Conservation (phyloP, 1,140 invertebrate genomes). For the Dinothrombium tinctorium region DNA sequence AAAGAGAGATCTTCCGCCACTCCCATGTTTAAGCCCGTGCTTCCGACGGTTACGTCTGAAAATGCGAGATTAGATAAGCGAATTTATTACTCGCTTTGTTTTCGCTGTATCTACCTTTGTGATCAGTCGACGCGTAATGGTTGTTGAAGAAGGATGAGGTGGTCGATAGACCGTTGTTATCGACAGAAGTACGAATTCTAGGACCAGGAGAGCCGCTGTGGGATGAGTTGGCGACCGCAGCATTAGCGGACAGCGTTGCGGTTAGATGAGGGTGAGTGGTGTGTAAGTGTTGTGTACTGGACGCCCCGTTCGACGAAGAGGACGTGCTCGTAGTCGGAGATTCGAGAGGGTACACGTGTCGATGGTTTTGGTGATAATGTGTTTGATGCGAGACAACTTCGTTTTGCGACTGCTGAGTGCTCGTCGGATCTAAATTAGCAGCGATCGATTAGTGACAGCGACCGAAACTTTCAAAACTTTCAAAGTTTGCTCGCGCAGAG, state of each 20-base stretch:
- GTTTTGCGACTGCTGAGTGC: neutral
- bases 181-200: neutral
- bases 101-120: neutral
- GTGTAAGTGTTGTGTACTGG: conserved; percentile 2
- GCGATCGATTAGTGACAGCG: too few species aligned
- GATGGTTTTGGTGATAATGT: neutral
- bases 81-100: too few species aligned
- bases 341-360: neutral
- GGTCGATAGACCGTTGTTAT: neutral
- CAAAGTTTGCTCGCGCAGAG: too few species aligned
- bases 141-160: conserved; percentile 2
- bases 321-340: neutral
- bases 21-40: neutral
- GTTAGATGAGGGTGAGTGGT: conserved; percentile 4
- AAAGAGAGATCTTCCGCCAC: conserved; percentile 2
- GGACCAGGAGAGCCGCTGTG: neutral
- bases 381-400: neutral
- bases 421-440: neutral
- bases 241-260: neutral
- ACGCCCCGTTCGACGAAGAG: neutral
- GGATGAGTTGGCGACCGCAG: neutral
- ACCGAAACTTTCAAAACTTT: too few species aligned
- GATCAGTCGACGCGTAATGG: conserved; percentile 1
- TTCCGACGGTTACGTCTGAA: neutral
- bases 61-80: too few species aligned